phyloP scores from a whole-genome alignment of 2,797 vertebrate genomes.

The Bryconaethiops microstoma region DNA sequence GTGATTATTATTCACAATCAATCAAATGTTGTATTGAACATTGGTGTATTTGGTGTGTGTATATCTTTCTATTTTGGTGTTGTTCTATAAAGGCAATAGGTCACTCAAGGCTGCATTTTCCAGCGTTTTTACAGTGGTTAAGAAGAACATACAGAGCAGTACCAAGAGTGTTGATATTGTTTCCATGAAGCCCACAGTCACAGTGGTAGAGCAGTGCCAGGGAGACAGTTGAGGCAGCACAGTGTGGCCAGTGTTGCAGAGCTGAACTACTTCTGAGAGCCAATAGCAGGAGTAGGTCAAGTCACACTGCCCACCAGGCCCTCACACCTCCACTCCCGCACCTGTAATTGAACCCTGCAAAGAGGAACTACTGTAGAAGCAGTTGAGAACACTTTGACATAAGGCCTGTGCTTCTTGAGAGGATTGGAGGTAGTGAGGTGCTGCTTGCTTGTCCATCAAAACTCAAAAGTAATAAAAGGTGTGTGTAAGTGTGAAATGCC shows the following conservation, averaged over 20 bases:
- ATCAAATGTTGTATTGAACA: too few relatives aligned
- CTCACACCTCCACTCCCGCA: slow-evolving; percentile 60
- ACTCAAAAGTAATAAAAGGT: slow-evolving; percentile 19
- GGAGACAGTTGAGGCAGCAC: slow-evolving; percentile 65
- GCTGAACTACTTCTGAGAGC: slow-evolving; percentile 55
- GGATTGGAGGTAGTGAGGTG: neutral
- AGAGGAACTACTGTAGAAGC: slow-evolving; percentile 52
- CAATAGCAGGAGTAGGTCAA: slow-evolving; percentile 50
- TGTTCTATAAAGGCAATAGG: neutral
- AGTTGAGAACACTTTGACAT: slow-evolving; percentile 35
- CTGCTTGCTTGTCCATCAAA: slow-evolving; percentile 32
- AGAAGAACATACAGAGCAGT: too few relatives aligned
- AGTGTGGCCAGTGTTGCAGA: slow-evolving; percentile 64
- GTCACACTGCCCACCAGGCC: slow-evolving; percentile 55
- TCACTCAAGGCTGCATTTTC: neutral
- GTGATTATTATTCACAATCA: too few relatives aligned
- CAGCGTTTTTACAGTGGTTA: neutral
- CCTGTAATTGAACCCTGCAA: slow-evolving; percentile 54
- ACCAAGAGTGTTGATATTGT: neutral
- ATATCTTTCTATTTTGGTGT: neutral
- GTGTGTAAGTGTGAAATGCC: slow-evolving; percentile 32
- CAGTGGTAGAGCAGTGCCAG: slow-evolving; percentile 33
- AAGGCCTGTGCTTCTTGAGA: neutral
- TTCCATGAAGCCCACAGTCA: neutral
- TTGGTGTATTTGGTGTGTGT: too few relatives aligned